Conservation (phyloP, 2,113 vertebrate species). For the Corythornis vintsioides region DNA sequence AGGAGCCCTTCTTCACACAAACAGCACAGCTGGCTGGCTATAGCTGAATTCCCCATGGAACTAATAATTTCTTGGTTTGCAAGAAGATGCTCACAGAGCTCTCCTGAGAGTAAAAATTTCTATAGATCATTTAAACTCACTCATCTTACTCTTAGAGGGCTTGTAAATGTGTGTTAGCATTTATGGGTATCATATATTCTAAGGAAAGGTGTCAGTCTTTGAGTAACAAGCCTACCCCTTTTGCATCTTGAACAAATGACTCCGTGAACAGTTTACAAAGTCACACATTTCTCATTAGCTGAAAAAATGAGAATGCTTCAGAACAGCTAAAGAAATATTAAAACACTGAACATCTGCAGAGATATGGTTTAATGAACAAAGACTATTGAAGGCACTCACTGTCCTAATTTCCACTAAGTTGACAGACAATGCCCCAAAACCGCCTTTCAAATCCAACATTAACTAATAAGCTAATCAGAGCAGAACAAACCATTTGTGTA, state of each 20-base stretch:
- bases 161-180: neutral
- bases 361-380: slow-evolving; percentile 81
- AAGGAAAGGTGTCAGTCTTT: slow-evolving; percentile 15
- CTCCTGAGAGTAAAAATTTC: neutral
- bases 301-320: slow-evolving; percentile 51
- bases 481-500: slow-evolving; percentile 74
- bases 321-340: slow-evolving; percentile 62
- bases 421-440: slow-evolving; percentile 80
- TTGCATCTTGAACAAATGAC: slow-evolving; percentile 27
- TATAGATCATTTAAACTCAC: neutral
- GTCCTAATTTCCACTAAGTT: slow-evolving; percentile 80
- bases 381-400: slow-evolving; percentile 77
- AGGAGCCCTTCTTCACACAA: neutral
- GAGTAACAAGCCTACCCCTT: slow-evolving; percentile 9
- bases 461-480: slow-evolving; percentile 83
- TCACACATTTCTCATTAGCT: slow-evolving; percentile 48
- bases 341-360: slow-evolving; percentile 78
- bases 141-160: neutral
- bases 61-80: slow-evolving; percentile 1
- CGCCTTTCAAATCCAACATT: slow-evolving; percentile 76
- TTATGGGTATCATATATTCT: neutral
- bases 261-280: neutral
- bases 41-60: neutral
- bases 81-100: neutral
- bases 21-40: neutral